Conservation (phyloP, 2,888 invertebrate genomes). For the Desoria tigrina region DNA sequence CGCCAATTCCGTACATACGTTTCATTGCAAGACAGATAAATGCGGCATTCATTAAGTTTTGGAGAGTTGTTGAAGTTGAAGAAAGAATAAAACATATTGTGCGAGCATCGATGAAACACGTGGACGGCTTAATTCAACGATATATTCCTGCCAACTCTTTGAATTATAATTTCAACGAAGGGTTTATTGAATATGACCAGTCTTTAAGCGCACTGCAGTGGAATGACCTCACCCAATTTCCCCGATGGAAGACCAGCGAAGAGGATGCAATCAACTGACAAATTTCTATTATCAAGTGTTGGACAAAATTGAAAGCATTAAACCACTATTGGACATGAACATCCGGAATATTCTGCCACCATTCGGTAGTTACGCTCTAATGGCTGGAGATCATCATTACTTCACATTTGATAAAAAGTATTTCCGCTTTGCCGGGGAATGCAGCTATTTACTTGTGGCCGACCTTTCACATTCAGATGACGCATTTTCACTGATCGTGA, state of each 20-base stretch:
- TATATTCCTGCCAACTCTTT: constrained; percentile 46
- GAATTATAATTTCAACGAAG: constrained; percentile 52
- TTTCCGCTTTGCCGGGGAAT: constrained; percentile 60
- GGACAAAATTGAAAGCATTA: constrained; percentile 49
- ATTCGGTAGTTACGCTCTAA: constrained; percentile 56
- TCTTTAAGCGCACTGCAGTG: constrained; percentile 54
- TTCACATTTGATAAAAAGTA: constrained; percentile 60
- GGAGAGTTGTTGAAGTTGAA: constrained; percentile 51
- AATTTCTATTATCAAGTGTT: constrained; percentile 50
- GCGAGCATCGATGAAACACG: constrained; percentile 46
- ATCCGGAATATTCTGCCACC: constrained; percentile 54
- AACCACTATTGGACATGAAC: constrained; percentile 49
- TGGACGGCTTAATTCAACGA: constrained; percentile 49
- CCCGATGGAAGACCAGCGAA: constrained; percentile 47
- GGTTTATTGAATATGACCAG: constrained; percentile 54
- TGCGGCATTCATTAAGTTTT: constrained; percentile 37
- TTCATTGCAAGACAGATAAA: constrained; percentile 45
- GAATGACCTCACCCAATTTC: constrained; percentile 54
- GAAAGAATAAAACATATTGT: constrained; percentile 45
- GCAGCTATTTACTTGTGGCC: constrained; percentile 60
- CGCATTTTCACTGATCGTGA: constrained; percentile 59
- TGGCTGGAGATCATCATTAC: constrained; percentile 59
- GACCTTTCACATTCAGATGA: constrained; percentile 59
- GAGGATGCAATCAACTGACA: constrained; percentile 48
- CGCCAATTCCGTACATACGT: constrained; percentile 53